Conservation (phyloP, 2,888 invertebrate species). For the Nomada ferruginata region DNA sequence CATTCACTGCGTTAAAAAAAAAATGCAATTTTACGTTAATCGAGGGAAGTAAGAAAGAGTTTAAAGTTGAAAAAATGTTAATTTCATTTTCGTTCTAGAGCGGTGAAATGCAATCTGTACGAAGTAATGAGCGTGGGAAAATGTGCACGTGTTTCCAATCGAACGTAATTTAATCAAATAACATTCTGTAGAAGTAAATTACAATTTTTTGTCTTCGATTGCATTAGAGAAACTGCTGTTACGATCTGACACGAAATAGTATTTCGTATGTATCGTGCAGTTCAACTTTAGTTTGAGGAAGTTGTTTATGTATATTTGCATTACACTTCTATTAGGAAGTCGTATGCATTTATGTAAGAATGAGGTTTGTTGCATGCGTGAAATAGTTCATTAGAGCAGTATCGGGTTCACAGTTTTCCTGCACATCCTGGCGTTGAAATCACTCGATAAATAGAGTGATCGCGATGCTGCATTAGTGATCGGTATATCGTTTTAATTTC, state of each 20-base stretch:
- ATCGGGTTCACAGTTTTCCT: conserved; percentile 53
- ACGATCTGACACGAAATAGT: neutral
- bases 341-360: neutral
- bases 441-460: conserved; percentile 69
- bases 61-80: conserved; percentile 34
- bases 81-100: conserved; percentile 16
- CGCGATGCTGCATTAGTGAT: conserved; percentile 56
- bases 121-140: neutral
- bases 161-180: neutral
- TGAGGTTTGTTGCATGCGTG: conserved; percentile 3
- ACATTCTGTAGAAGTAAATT: neutral
- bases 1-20: neutral
- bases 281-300: neutral
- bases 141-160: neutral
- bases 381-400: conserved; percentile 36
- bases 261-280: neutral
- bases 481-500: neutral
- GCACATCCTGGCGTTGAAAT: conserved; percentile 76
- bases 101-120: neutral
- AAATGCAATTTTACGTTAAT: neutral
- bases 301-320: neutral
- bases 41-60: conserved; percentile 27
- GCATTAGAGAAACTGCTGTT: neutral
- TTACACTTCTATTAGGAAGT: neutral
- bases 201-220: neutral